These are phyloP conservation scores for Cepaea hortensis DNA, from an alignment of 2,888 invertebrate species.

Conservation along the genomic window DNA sequence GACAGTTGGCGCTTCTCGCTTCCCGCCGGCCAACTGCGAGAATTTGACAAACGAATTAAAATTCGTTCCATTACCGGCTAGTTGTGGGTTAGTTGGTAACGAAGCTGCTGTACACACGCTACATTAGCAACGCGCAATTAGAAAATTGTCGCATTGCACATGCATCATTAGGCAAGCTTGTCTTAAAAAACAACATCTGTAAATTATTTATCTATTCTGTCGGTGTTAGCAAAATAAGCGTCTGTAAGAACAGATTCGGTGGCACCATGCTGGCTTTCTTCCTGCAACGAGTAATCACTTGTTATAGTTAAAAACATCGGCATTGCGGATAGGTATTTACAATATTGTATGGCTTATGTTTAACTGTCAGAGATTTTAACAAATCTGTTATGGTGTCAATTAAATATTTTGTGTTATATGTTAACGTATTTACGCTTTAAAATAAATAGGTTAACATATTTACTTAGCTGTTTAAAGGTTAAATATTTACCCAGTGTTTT, in stretches of 20 bases:
- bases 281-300: too few relatives aligned
- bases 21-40: neutral
- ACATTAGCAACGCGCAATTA: constrained; percentile 41
- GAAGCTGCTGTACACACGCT: constrained; percentile 7
- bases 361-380: too few relatives aligned
- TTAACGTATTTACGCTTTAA: too few relatives aligned
- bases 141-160: constrained; percentile 36
- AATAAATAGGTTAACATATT: too few relatives aligned
- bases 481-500: too few relatives aligned
- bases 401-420: too few relatives aligned
- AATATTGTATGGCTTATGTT: too few relatives aligned
- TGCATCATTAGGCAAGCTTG: constrained; percentile 23
- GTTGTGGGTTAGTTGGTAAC: constrained; percentile 24
- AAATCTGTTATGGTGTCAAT: too few relatives aligned
- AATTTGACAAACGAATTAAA: constrained; percentile 31
- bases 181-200: constrained; percentile 7
- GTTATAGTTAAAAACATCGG: too few relatives aligned
- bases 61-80: constrained; percentile 32
- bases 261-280: neutral
- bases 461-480: too few relatives aligned
- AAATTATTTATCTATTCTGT: constrained; percentile 36
- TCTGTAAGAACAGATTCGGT: neutral
- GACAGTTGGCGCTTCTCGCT: constrained; percentile 30
- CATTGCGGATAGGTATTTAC: too few relatives aligned
- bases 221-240: constrained; percentile 14